Conservation (phyloP, 2,888 invertebrate species). For the Dolichopus griseipennis region DNA sequence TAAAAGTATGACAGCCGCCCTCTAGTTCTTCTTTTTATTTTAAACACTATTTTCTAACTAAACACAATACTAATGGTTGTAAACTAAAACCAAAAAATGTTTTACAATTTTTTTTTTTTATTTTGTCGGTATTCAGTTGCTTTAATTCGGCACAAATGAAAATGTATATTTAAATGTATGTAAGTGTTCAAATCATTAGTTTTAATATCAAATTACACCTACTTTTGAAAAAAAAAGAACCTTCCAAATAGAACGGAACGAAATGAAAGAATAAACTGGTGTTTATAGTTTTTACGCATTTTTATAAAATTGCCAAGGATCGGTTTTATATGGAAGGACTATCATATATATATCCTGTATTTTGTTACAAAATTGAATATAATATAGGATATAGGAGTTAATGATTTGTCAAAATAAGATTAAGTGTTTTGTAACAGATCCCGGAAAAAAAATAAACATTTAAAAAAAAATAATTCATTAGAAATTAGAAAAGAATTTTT, state of each 20-base stretch:
- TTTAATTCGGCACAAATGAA: too few relatives aligned
- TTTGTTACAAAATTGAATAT: background rate
- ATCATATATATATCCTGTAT: background rate
- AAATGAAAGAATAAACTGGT: background rate
- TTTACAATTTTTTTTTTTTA: background rate
- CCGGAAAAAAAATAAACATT: constrained; percentile 8
- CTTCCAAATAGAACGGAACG: background rate
- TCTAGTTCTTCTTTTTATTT: background rate
- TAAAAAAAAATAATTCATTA: background rate
- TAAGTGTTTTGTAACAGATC: background rate
- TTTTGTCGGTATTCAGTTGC: background rate
- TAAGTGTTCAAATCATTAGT: constrained; percentile 8
- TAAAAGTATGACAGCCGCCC: constrained; percentile 32
- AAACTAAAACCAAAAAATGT: background rate
- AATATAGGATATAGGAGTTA: constrained; percentile 8
- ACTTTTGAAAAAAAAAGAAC: background rate
- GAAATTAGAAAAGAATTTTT: too few relatives aligned
- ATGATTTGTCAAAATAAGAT: constrained; percentile 11
- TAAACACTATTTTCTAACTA: too few relatives aligned
- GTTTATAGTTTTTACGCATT: background rate
- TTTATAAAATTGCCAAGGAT: background rate
- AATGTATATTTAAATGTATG: background rate
- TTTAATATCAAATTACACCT: constrained; percentile 10
- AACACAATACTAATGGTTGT: background rate
- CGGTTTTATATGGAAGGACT: background rate